A percentile compares a stretch with the other conserved stretches of the same genome.
Evolutionary conservation across 2,888 invertebrate species (phyloP).

Genomic region (Macrophya alboannulata): DNA sequence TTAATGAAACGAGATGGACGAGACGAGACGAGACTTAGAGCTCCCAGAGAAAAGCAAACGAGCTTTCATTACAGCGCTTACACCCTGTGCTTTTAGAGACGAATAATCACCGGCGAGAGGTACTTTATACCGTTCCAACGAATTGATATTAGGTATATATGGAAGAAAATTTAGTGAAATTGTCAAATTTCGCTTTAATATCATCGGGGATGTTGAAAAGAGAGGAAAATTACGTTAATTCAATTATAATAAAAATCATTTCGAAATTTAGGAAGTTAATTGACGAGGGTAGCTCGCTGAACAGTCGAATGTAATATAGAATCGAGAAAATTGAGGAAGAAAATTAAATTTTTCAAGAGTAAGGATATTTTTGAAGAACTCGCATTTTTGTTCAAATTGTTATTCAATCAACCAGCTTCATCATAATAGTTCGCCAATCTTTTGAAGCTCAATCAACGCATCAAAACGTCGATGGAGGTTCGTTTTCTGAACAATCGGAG

Average conservation of each 20-base stretch:
- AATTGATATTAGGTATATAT: background rate
- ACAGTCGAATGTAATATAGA: background rate
- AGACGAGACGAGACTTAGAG: constrained; percentile 45
- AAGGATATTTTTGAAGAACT: no score
- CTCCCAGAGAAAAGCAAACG: constrained; percentile 48
- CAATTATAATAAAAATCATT: background rate
- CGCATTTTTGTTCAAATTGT: no score
- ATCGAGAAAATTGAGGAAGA: no score
- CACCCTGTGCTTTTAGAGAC: background rate
- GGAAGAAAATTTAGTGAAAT: background rate
- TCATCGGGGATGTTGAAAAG: background rate
- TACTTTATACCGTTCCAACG: background rate
- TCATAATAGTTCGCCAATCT: no score
- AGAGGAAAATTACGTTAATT: background rate
- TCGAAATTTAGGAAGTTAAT: background rate
- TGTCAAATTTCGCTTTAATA: background rate
- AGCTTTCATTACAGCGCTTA: background rate
- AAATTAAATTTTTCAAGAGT: no score
- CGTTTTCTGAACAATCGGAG: no score
- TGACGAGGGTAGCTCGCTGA: no score
- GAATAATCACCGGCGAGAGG: background rate
- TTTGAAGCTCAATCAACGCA: no score
- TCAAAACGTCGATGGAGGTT: no score
- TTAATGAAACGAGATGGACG: constrained; percentile 54
- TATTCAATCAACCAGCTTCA: no score